Evolutionary conservation across 2,797 vertebrate genomes (phyloP).

Genomic region (Sebastes hubbsi): DNA sequence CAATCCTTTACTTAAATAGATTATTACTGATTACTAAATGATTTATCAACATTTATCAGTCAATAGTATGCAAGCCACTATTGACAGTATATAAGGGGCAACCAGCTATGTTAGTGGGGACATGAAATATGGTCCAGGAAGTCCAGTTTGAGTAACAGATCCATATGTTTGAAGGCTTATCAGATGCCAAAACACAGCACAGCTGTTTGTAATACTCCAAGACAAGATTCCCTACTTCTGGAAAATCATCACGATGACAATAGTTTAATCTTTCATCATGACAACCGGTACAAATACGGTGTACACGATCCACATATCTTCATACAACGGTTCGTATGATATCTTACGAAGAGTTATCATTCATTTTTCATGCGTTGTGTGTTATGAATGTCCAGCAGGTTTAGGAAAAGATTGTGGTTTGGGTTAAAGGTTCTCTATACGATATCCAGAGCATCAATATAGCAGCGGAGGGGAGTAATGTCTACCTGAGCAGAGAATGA

Average conservation of each 20-base stretch:
- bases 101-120: neutral
- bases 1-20: neutral
- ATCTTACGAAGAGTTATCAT: neutral
- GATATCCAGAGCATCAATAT: too few relatives aligned
- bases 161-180: neutral
- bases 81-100: neutral
- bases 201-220: too few relatives aligned
- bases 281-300: too few relatives aligned
- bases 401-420: too few relatives aligned
- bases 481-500: too few relatives aligned
- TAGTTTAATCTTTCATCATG: too few relatives aligned
- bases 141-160: neutral
- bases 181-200: neutral
- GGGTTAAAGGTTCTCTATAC: too few relatives aligned
- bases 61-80: neutral
- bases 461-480: too few relatives aligned
- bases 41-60: neutral
- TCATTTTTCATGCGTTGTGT: accelerated
- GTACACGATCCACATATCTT: too few relatives aligned
- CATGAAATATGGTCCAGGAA: neutral
- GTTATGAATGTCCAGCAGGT: neutral
- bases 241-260: neutral
- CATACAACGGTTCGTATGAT: too few relatives aligned
- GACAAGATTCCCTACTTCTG: neutral
- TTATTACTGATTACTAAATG: neutral